Conservation (phyloP, 2,888 invertebrate species). For the Blera fallax region DNA sequence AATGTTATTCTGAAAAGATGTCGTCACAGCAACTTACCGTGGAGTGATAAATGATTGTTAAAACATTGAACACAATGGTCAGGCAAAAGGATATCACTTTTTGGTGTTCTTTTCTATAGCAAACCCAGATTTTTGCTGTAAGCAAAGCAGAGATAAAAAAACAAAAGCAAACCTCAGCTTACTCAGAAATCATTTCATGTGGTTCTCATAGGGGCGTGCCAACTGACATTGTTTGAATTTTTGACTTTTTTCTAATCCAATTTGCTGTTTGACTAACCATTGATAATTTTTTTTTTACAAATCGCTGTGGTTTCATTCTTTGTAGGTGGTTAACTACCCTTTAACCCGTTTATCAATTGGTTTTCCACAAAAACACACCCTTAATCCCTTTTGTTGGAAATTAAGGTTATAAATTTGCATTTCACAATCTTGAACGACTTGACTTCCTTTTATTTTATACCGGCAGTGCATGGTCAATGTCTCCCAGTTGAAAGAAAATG, state of each 20-base stretch:
- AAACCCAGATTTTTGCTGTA: conserved; percentile 11
- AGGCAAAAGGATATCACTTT: conserved; percentile 40
- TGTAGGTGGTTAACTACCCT: conserved; percentile 51
- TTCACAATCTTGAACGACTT: conserved; percentile 36
- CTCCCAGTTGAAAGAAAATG: neutral
- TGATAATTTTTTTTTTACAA: conserved; percentile 63
- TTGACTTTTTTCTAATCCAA: conserved; percentile 70
- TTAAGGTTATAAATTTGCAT: conserved; percentile 58
- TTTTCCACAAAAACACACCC: conserved; percentile 66
- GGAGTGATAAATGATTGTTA: conserved; percentile 64
- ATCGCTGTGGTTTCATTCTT: conserved; percentile 53
- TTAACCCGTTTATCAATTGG: conserved; percentile 61
- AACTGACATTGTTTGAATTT: conserved; percentile 38
- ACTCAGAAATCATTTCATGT: conserved; percentile 51
- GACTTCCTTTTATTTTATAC: conserved; percentile 8
- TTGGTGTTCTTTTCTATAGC: neutral
- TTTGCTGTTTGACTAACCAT: conserved; percentile 51
- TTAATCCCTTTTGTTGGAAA: conserved; percentile 57
- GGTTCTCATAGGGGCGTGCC: conserved; percentile 47
- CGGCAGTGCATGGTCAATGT: neutral
- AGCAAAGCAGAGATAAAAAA: neutral
- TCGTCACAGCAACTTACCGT: conserved; percentile 61
- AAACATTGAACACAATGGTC: conserved; percentile 48
- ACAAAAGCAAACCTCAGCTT: conserved; percentile 15
- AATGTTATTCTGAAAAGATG: conserved; percentile 57